Evolutionary conservation across 2,888 invertebrate genomes (phyloP).

Genomic region (Drosophila kokeensis): DNA sequence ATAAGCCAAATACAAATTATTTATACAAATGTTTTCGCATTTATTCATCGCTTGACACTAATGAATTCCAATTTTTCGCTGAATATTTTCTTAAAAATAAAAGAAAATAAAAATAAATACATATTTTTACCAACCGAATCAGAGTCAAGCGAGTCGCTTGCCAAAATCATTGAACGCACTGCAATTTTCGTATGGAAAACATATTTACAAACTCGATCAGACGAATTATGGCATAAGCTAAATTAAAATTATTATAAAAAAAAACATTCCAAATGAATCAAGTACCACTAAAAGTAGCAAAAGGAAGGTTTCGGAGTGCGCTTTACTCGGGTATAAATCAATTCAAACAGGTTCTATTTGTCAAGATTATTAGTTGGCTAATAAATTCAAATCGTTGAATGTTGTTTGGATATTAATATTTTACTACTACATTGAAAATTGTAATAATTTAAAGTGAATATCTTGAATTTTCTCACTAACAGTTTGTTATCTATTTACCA

Average conservation of each 20-base stretch:
- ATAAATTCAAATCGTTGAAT: not conserved
- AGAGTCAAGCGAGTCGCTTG: not conserved
- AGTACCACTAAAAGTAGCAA: not conserved
- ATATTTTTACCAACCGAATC: slow-evolving; percentile 4
- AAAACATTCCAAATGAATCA: not conserved
- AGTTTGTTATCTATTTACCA: not conserved
- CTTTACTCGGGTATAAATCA: not conserved
- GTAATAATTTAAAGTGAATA: not conserved
- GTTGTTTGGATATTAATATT: not conserved
- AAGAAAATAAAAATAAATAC: slow-evolving; percentile 14
- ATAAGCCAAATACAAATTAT: slow-evolving; percentile 37
- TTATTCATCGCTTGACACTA: slow-evolving; percentile 53
- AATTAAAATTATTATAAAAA: not conserved
- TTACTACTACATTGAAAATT: not conserved
- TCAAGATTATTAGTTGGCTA: not conserved
- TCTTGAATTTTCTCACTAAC: not conserved
- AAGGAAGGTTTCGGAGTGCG: not conserved
- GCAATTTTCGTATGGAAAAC: not conserved
- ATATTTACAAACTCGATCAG: slow-evolving; percentile 4
- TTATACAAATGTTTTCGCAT: slow-evolving; percentile 60
- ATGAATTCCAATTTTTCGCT: slow-evolving; percentile 51
- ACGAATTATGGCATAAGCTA: not conserved
- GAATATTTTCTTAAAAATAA: slow-evolving; percentile 14
- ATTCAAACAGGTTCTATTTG: not conserved
- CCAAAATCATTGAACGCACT: slow-evolving; percentile 20